Evolutionary conservation across 1,140 invertebrate species (phyloP), one percentile per base, ranked within the genome.

Genomic region (Drosophila tristis): DNA sequence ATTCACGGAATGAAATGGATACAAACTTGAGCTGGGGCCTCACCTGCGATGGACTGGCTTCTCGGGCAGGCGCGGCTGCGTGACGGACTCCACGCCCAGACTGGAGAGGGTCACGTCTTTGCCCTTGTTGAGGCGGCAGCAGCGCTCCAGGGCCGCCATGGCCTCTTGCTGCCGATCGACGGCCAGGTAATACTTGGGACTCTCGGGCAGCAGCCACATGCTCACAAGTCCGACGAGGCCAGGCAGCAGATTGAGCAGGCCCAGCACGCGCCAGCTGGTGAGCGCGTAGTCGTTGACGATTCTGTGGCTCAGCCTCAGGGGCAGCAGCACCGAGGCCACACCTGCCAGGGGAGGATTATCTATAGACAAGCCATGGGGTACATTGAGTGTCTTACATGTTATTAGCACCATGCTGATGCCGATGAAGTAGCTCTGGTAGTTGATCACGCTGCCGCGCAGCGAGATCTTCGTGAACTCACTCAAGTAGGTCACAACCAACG

Each of bases 151-250:
- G 0, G 61, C 70, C 0, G 42, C 23, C 23, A 61, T 20, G 6
- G 82, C 82, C 43, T 67, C 50, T 0, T 45, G 7, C 0, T 49
- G 7, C 8, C 58, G 15, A 35, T 50, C 26, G 3, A 68, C n/a
- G 0, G 82, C 78, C 15, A 89, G 42, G 8, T 61, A 71, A 20
- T 43, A 86, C 51, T 89, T 86, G 26, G 81, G 64, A 43, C 65
- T 75, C 59, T 86, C 81, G 3, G 81, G 82, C 45, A 82, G 20
- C 1, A 11, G 15, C 0, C 23, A 2, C 0, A 89, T 4, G 0
- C 11, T 2, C 5, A 51, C 26, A 1, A 44, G 6, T 0, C 56
- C 55, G 2, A 61, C 2, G 0, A 82, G 3, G 1, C 78, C 70
- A 0, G 84, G 81, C 43, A 75, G 0, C 15, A 59, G 9, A 47